phyloP scores from a whole-genome alignment of 2,797 vertebrate genomes.

The Aselliscus stoliczkanus region DNA sequence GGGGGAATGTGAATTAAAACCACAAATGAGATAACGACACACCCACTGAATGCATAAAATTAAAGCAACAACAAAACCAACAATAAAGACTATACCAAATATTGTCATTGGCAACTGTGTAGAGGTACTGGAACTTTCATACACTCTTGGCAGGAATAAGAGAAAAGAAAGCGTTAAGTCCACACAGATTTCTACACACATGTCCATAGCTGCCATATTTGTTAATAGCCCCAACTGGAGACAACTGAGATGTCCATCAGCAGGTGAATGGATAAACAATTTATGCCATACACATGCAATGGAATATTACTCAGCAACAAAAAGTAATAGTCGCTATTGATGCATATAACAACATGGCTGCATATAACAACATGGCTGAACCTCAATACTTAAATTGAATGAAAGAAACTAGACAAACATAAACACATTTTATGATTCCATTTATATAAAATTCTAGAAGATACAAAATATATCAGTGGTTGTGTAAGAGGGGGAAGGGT shows the following conservation, averaged over 20 bases:
- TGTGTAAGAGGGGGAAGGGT: fast-evolving
- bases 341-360: not conserved
- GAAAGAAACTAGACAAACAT: not conserved
- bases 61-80: not conserved
- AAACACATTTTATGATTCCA: not conserved
- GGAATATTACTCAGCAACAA: not conserved
- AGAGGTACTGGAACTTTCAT: not conserved
- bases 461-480: not conserved
- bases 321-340: not conserved
- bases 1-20: not conserved
- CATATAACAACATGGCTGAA: fast-evolving
- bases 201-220: not conserved
- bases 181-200: not conserved
- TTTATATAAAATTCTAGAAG: not conserved
- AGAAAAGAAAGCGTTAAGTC: not conserved
- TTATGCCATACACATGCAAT: not conserved
- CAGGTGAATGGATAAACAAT: not conserved
- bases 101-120: not conserved
- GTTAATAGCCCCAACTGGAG: not conserved
- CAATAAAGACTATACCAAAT: not conserved
- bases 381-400: not conserved
- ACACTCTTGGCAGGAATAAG: not conserved
- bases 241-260: not conserved
- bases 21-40: not conserved
- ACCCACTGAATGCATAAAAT: not conserved